phyloP scores from a whole-genome alignment of 1,140 invertebrate species.

The Philopotamus ludificatus region DNA sequence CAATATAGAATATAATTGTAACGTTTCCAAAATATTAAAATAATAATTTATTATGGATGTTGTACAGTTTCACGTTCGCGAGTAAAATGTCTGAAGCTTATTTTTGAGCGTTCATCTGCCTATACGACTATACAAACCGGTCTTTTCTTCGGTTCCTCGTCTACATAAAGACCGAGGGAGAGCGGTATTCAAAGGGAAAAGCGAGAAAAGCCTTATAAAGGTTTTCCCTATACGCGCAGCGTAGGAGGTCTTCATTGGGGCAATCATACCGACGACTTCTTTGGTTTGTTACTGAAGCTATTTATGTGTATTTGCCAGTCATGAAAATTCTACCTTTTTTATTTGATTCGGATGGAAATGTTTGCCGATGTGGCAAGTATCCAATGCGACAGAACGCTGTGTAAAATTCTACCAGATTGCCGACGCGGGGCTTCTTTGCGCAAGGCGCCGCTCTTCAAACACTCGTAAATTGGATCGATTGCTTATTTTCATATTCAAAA shows the following conservation, averaged over 20 bases:
- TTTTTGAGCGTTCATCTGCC: slow-evolving; percentile 9
- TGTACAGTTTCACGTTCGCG: too few relatives aligned
- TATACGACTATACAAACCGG: slow-evolving; percentile 20
- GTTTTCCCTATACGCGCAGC: slow-evolving; percentile 16
- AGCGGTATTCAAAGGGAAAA: slow-evolving; percentile 21
- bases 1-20: too few relatives aligned
- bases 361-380: too few relatives aligned
- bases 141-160: slow-evolving; percentile 8
- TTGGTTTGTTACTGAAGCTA: slow-evolving; percentile 31
- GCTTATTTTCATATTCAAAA: too few relatives aligned
- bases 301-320: slow-evolving; percentile 30
- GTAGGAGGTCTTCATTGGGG: slow-evolving; percentile 29
- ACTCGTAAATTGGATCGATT: too few relatives aligned
- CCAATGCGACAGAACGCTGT: background rate
- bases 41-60: too few relatives aligned
- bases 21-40: too few relatives aligned
- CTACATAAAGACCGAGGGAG: slow-evolving; percentile 18
- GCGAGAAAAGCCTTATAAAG: slow-evolving; percentile 27
- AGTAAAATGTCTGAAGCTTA: too few relatives aligned
- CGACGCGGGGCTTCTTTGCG: background rate
- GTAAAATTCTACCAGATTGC: background rate
- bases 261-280: slow-evolving; percentile 30
- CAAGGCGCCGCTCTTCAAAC: too few relatives aligned
- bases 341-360: background rate
- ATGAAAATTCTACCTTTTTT: slow-evolving; percentile 30